A percentile compares a stretch with the other conserved stretches of the same genome.
phyloP scores from a whole-genome alignment of 2,113 vertebrate species.

The Oreochromis spilurus region DNA sequence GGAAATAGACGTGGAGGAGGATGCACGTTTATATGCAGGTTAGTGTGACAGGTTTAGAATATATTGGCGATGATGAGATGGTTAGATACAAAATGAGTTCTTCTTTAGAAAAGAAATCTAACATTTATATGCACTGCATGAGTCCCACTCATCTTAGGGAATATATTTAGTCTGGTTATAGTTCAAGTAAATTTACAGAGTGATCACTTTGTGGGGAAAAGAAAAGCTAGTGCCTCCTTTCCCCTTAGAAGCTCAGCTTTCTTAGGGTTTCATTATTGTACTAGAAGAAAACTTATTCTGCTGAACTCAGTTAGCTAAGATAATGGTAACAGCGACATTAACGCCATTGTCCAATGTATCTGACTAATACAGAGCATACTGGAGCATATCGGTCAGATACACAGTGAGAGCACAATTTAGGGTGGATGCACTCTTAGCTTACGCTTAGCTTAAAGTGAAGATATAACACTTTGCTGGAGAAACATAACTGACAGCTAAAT shows the following conservation, averaged over 20 bases:
- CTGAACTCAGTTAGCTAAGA: not conserved
- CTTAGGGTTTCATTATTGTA: not conserved
- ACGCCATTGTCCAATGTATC: not conserved
- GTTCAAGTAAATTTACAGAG: not conserved
- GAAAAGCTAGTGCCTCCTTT: not conserved
- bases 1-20: conserved; percentile 49
- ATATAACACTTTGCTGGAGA: not conserved
- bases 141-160: not conserved
- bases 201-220: not conserved
- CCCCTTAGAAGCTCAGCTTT: not conserved
- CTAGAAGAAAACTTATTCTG: not conserved
- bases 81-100: conserved; percentile 11
- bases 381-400: not conserved
- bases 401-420: not conserved
- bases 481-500: not conserved
- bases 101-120: not conserved
- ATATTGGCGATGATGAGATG: conserved; percentile 20
- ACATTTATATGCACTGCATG: conserved; percentile 6
- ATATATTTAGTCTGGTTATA: not conserved
- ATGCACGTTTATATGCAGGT: conserved; percentile 36
- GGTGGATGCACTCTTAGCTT: not conserved
- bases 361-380: not conserved
- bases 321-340: not conserved
- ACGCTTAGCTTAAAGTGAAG: not conserved
- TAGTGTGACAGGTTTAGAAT: conserved; percentile 36